Evolutionary conservation across 2,888 invertebrate species (phyloP), one percentile per base, ranked within the genome.

Genomic region (Ferdinandea cuprea): DNA sequence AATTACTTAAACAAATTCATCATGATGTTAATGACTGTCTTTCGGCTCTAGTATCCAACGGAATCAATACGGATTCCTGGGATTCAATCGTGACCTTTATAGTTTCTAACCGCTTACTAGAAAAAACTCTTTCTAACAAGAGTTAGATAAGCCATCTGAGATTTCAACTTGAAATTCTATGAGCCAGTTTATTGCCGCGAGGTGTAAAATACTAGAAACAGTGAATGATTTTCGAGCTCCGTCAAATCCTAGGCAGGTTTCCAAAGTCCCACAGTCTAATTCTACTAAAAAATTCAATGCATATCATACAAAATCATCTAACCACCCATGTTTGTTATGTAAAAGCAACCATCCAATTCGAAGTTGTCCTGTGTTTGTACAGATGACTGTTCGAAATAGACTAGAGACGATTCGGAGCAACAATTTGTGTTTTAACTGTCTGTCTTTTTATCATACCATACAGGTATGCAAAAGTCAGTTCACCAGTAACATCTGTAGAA

Each of bases 371-470:
- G 19, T 7, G 9, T 68, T 68, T 46, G n/a, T 35, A 32, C 19
- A 46, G 13, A 54, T 42, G 30, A 19, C 54, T 13, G 25, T 68
- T 15, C 1, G 9, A 7, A 21, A 21, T 44, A 21, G 69, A 48
- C 19, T 58, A 7, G 37, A 69, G 48, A 8, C 42, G 7, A 17
- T 69, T 8, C 11, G 19, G 40, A 19, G n/a, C 25, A 46, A 69
- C 5, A 58, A 69, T 3, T 35, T 56, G 17, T 69, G 69, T 13
- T 58, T 17, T 3, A 69, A 69, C 40, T 69, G 69, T 1, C 44
- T 69, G 2, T 6, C 58, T 28, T n/a, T n/a, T n/a, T 40, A 44
- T 44, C 44, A 54, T 13, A 54, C 21, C 15, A 30, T 9, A 15
- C 66, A 54, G 11, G 13, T 30, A 13, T 56, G 44, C 32, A 42